phyloP scores from a whole-genome alignment of 2,888 invertebrate species.

The Amphipyra tragopoginis region DNA sequence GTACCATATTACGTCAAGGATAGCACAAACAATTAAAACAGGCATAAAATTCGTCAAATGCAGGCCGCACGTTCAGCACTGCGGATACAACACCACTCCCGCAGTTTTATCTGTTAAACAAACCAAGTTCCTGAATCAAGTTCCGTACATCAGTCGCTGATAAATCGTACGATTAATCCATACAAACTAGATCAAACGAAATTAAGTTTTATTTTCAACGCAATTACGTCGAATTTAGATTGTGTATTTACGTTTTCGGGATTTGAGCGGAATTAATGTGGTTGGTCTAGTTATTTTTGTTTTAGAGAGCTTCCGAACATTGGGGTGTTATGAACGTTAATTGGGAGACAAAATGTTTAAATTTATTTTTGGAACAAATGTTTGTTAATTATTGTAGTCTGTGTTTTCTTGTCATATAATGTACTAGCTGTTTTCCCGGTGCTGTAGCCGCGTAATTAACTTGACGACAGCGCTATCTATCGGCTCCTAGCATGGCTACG shows the following conservation, averaged over 20 bases:
- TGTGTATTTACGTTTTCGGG: constrained; percentile 6
- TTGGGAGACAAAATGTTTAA: constrained; percentile 8
- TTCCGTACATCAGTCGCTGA: constrained; percentile 58
- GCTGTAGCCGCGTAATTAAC: too few species aligned
- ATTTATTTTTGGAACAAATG: too few species aligned
- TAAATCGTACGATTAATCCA: constrained; percentile 59
- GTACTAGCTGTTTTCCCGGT: too few species aligned
- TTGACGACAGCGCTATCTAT: too few species aligned
- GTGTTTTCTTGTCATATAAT: too few species aligned
- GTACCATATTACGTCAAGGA: too few species aligned
- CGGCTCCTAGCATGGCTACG: too few species aligned
- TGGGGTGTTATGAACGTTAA: constrained; percentile 21
- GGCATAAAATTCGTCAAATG: constrained; percentile 53
- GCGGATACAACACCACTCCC: constrained; percentile 59
- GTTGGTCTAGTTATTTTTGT: constrained; percentile 45
- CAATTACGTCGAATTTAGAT: constrained; percentile 38
- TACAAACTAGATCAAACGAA: constrained; percentile 41
- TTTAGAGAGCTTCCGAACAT: constrained; percentile 26
- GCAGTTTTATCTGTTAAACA: constrained; percentile 72
- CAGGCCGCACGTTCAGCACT: constrained; percentile 55
- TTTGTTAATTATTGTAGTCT: too few species aligned
- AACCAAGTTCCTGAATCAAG: constrained; percentile 65
- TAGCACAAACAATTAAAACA: too few species aligned
- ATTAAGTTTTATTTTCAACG: constrained; percentile 37
- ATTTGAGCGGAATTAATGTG: constrained; percentile 29